Evolutionary conservation across 2,113 vertebrate genomes (phyloP).

Genomic region (Ptilorrhoa leucosticta): DNA sequence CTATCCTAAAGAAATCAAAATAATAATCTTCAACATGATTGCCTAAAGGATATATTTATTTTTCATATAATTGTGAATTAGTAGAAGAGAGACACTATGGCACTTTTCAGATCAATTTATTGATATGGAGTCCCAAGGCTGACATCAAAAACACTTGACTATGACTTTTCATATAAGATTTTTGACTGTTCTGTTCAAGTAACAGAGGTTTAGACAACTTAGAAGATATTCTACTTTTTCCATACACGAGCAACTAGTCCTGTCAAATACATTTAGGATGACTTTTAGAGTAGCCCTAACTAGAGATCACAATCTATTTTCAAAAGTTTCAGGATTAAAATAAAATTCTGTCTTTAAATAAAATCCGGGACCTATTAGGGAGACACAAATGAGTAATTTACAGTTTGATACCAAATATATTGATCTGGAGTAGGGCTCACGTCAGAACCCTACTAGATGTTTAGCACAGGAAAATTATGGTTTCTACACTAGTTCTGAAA

Average conservation of each 20-base stretch:
- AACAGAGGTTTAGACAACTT: background rate
- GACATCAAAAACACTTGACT: background rate
- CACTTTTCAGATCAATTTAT: background rate
- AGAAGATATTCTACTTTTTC: background rate
- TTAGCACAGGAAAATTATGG: background rate
- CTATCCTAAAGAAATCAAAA: background rate
- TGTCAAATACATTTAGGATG: background rate
- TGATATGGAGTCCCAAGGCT: background rate
- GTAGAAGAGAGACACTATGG: background rate
- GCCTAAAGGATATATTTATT: background rate
- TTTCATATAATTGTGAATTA: background rate
- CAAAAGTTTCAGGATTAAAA: background rate
- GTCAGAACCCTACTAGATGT: background rate
- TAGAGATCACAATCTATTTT: background rate
- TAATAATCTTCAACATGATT: background rate
- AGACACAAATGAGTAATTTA: background rate
- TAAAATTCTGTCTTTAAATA: background rate
- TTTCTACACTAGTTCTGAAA: background rate
- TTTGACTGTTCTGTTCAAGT: background rate
- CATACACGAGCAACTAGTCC: fast-evolving
- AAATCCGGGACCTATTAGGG: background rate
- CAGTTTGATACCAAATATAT: background rate
- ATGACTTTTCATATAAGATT: background rate
- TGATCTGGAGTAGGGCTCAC: background rate
- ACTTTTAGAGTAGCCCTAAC: background rate